These are phyloP conservation scores for Eurystomus gularis DNA, from an alignment of 2,113 vertebrate genomes.

Conservation along the genomic window DNA sequence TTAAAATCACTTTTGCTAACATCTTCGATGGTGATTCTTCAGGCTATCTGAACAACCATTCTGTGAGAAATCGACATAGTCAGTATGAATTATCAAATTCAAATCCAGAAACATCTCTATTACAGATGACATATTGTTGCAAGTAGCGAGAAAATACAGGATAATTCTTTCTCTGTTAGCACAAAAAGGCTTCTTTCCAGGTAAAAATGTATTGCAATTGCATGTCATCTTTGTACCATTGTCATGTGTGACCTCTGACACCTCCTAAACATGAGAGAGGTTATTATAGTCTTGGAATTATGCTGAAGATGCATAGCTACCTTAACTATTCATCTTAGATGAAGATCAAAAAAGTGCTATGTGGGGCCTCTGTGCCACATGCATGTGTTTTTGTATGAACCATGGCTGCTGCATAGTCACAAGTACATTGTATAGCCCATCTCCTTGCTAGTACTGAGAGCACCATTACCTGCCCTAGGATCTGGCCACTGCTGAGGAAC, in stretches of 20 bases:
- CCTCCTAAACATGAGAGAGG: background rate
- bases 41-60: background rate
- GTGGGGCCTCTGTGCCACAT: background rate
- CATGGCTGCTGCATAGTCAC: background rate
- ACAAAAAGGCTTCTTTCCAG: background rate
- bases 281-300: background rate
- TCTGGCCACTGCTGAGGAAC: background rate
- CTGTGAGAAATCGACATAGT: no score
- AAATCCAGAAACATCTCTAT: background rate
- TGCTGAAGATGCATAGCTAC: background rate
- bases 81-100: background rate
- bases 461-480: background rate
- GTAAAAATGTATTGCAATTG: background rate
- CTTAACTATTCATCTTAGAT: background rate
- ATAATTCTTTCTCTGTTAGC: background rate
- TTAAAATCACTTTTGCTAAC: background rate
- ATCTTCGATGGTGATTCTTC: background rate
- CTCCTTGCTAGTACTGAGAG: background rate
- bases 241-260: background rate
- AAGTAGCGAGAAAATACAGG: background rate
- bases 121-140: background rate
- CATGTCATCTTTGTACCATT: background rate
- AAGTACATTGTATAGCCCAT: background rate
- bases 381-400: background rate
- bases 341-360: background rate